Conservation (phyloP, 2,113 vertebrate genomes). For the Phaethon lepturus region DNA sequence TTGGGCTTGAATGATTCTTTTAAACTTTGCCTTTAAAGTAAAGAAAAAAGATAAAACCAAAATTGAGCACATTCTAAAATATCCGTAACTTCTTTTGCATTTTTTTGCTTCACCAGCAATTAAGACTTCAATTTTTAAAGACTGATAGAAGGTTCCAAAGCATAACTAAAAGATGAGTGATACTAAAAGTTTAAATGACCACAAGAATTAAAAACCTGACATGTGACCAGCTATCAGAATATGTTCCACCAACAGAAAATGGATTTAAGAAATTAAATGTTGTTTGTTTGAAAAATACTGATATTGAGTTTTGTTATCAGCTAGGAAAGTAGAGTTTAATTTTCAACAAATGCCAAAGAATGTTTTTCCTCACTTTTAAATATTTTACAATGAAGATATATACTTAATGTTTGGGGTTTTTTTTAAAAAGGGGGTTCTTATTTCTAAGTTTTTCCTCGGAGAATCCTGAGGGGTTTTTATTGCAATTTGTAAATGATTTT, state of each 20-base stretch:
- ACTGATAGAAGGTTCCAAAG: neutral
- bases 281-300: neutral
- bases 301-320: neutral
- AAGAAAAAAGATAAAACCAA: neutral
- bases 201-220: neutral
- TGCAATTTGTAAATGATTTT: neutral
- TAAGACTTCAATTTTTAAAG: no score
- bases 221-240: neutral
- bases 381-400: neutral
- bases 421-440: neutral
- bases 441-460: neutral
- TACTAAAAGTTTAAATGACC: neutral
- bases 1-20: neutral
- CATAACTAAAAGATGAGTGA: neutral
- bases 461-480: neutral
- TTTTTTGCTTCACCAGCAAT: neutral
- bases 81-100: rapidly evolving
- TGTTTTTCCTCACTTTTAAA: neutral
- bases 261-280: rapidly evolving
- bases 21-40: neutral
- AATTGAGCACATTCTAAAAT: neutral
- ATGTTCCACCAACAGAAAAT: neutral
- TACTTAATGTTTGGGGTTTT: no score
- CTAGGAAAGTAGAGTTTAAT: neutral
- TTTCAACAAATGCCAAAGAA: neutral